Evolutionary conservation across 2,888 invertebrate species (phyloP), one percentile per base, ranked within the genome.

Genomic region (Watsonalla binaria): DNA sequence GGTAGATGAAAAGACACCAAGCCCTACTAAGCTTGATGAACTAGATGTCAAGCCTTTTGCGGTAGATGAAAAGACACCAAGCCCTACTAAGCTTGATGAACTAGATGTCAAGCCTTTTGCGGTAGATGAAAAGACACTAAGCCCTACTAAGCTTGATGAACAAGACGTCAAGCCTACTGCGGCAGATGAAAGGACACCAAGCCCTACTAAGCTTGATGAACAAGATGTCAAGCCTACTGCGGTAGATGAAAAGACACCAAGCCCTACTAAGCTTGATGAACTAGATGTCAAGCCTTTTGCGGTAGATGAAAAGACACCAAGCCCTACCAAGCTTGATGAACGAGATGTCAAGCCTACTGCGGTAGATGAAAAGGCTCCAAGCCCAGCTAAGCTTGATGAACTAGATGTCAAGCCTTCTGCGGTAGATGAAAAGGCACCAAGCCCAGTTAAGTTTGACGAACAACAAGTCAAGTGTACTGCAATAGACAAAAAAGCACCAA

Each of bases 1-100:
- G 6, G 15, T 13, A 0, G 56, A 59, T 6, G 59, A 66, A 0
- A 67, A 65, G 35, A 47, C 33, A 4, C 51, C 54, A 5, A 64
- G 56, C 34, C 56, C 53, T 8, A 45, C 15, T 34, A 6, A 34
- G 42, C 49, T 53, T 13, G 46, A 46, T 46, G 9, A 45, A 11
- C n/a, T n/a, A n/a, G n/a, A n/a, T n/a, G n/a, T n/a, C 8, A 15
- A 6, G 37, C 5, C 45, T 4, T 6, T 6, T 35, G 5, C 45
- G 9, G 14, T 13, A 0, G 56, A 59, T 6, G 60, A 68, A 0
- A 66, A 66, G 34, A 47, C 33, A 4, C 49, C 45, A 8, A 51
- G 33, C 35, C 46, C 2, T 13, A 9, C 11, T 0, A 61, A 62
- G 33, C 47, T 2, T 9, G 45, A 45, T 1, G 52, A 61, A n/a